Base-by-base conservation (phyloP, 2,888 invertebrate species). In the Hedya salicella region DNA sequence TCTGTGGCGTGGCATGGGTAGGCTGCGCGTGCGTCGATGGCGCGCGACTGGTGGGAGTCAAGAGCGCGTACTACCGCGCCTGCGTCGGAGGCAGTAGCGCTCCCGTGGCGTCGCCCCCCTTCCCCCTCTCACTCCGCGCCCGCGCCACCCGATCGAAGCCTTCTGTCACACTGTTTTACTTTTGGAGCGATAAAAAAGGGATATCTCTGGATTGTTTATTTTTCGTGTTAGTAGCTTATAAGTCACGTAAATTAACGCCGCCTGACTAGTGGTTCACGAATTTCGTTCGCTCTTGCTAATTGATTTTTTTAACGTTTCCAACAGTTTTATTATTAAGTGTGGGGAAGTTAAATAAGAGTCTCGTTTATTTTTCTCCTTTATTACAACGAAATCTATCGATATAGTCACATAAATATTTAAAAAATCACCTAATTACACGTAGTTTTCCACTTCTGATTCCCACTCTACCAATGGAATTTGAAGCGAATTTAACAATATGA, bases 191-290 rank as follows among this genome's bases (percentile, higher is more conserved):
- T 88, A 91, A 91, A 91, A 89, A 91, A 89, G 86, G 89, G 87
- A 90, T 91, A 89, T 88, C 83, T 78, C 78, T 77, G 80, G 74
- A 82, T 91, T 91, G 89, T 91, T 91, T 90, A 89, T 91, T 91
- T 91, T 89, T 88, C 85, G 78, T 89, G 88, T 91, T 91, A 90
- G 89, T 88, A 88, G 90, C 88, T 80, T 87, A 88, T 88, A 88
- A 86, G 88, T 88, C 83, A 84, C 89, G 86, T 91, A 88, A 90
- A 90, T 89, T 89, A 89, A 87, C 88, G 81, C 86, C 80, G 78
- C 82, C 81, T 79, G 78, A 75, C 74, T 79, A 77, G 78, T 74
- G 76, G 72, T 74, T 83, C 79, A 78, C 84, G 83, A 83, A 86
- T 87, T 87, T 88, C 79, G 74, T 72, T 73, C 68, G 76, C 67